These are phyloP conservation scores for Aurelia aurita complex sp. Pacific DNA, from an alignment of 30 jellyfish, hydroid and myxozoan genomes.

Conservation along the genomic window DNA sequence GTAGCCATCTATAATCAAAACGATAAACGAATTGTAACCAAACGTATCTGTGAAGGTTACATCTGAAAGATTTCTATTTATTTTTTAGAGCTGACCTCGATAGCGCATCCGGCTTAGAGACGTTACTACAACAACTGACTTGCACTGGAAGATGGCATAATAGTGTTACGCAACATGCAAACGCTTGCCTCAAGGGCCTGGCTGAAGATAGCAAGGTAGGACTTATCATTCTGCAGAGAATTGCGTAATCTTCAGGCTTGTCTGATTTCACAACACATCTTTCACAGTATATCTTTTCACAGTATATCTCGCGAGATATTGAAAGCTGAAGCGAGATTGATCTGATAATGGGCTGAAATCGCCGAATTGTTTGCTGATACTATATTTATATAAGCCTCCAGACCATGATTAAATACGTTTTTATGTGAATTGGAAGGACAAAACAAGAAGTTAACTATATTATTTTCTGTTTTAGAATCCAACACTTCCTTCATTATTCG, in stretches of 20 bases:
- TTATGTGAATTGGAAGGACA: background rate
- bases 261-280: too few relatives aligned
- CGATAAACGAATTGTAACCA: too few relatives aligned
- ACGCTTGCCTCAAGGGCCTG: conserved; percentile 43
- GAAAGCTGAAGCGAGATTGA: too few relatives aligned
- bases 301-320: too few relatives aligned
- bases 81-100: conserved; percentile 74
- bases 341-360: too few relatives aligned
- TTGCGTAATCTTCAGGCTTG: too few relatives aligned
- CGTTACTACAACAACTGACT: conserved; percentile 50
- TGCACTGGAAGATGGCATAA: conserved; percentile 72
- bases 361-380: too few relatives aligned
- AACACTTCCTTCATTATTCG: conserved; percentile 65
- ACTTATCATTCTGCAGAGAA: background rate
- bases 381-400: too few relatives aligned
- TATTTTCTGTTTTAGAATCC: conserved; percentile 75
- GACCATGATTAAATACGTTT: too few relatives aligned
- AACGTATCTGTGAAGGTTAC: too few relatives aligned
- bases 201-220: conserved; percentile 68
- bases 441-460: background rate
- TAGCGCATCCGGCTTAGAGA: conserved; percentile 85
- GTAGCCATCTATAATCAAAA: too few relatives aligned
- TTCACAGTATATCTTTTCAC: too few relatives aligned
- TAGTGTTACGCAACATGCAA: conserved; percentile 75
- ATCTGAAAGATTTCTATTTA: background rate